phyloP scores from a whole-genome alignment of 2,113 vertebrate species.

The Aegithalos caudatus region DNA sequence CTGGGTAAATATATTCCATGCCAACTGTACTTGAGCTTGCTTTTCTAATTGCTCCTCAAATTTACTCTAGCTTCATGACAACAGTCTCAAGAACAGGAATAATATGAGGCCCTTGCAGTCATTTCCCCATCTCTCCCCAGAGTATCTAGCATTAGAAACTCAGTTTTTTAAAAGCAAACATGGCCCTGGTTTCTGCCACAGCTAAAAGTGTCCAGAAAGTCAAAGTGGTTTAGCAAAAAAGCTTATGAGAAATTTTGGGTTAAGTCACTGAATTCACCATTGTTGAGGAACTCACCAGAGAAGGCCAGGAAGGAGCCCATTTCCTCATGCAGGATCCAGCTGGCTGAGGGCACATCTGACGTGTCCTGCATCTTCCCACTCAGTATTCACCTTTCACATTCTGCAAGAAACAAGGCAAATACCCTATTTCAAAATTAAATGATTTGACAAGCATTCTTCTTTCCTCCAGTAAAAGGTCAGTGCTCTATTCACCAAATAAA shows the following conservation, averaged over 20 bases:
- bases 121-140: background rate
- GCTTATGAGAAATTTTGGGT: background rate
- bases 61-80: background rate
- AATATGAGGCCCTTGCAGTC: background rate
- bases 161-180: background rate
- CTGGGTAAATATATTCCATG: background rate
- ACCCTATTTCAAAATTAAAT: background rate
- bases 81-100: background rate
- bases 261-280: background rate
- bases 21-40: background rate
- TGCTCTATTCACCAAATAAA: background rate
- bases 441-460: background rate
- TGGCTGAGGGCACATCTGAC: background rate
- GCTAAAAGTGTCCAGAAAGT: background rate
- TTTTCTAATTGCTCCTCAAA: background rate
- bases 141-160: background rate
- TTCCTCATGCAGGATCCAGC: background rate
- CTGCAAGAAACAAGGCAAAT: background rate
- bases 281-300: accelerated
- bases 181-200: background rate
- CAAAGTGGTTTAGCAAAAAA: background rate
- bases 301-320: background rate
- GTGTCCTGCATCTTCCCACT: background rate
- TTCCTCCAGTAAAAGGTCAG: background rate
- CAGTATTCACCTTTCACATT: background rate